Base-by-base conservation (phyloP, 2,888 invertebrate genomes). In the Eubasilissa splendida region DNA sequence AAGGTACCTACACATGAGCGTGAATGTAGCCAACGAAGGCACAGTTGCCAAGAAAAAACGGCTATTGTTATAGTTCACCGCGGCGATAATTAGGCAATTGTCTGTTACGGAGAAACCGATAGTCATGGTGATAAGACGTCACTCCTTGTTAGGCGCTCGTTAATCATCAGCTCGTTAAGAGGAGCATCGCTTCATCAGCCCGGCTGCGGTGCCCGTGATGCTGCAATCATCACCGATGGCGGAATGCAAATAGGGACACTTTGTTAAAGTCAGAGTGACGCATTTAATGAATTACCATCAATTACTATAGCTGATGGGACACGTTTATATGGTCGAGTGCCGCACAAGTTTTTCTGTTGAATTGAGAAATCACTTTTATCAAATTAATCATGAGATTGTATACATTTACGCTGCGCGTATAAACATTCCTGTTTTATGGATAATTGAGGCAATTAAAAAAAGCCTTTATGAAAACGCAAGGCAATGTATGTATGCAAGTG, bases 61-160 rank as follows among this genome's bases (percentile, higher is more conserved):
- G 71, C 56, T 22, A 60, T 73, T 74, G 74, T 74, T 74, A 58
- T 59, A 59, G 73, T 73, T 58, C 73, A 73, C 58, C 58, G 50
- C 50, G 73, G 50, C 42, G 59, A 33, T 74, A 74, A 74, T 74
- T 74, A 74, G 59, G 74, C 74, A 59, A 74, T 74, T 74, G 74
- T 74, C 58, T 74, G 74, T 33, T 22, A 59, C n/a, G 74, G 59
- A 71, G 54, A 59, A 74, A 74, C 58, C 74, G 59, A 74, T 74
- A 74, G 74, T 74, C 74, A 74, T 74, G 74, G 74, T 74, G 74
- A 59, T 74, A 60, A 12, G 14, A 58, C 74, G 74, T 74, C 74
- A 59, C 60, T 58, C 74, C 74, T 74, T 74, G 74, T 74, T 74
- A 59, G 59, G 59, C 50, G n/a, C 59, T 74, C 74, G 74, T 74